Conservation (phyloP, 2,888 invertebrate species). For the Thyatira batis region DNA sequence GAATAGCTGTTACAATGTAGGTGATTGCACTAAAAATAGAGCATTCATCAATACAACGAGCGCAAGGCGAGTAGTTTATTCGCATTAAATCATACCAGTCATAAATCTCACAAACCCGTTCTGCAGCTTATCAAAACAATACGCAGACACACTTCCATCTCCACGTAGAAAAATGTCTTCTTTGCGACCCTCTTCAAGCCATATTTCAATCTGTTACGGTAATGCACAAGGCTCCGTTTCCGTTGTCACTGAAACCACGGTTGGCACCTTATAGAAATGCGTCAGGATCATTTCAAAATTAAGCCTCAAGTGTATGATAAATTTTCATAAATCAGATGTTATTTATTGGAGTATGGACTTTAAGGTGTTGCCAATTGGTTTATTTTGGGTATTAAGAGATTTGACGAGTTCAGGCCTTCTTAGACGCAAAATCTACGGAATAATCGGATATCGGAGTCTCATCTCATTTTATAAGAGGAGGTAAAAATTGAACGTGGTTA, state of each 20-base stretch:
- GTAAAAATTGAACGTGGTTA: constrained; percentile 44
- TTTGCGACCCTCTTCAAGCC: constrained; percentile 33
- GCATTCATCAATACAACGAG: constrained; percentile 75
- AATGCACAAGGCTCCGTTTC: constrained; percentile 57
- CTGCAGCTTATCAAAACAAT: constrained; percentile 83
- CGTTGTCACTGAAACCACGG: constrained; percentile 38
- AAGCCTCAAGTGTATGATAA: constrained; percentile 80
- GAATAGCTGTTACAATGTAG: constrained; percentile 41
- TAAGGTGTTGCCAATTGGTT: constrained; percentile 77
- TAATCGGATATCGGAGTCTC: constrained; percentile 66
- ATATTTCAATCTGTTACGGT: constrained; percentile 48
- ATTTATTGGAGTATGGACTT: constrained; percentile 80
- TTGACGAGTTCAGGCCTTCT: constrained; percentile 59
- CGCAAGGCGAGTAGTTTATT: constrained; percentile 78
- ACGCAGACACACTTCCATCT: constrained; percentile 79
- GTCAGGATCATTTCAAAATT: constrained; percentile 76
- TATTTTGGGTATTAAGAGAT: constrained; percentile 64
- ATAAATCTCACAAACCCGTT: constrained; percentile 82
- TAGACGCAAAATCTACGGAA: constrained; percentile 49
- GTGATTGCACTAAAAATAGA: constrained; percentile 66
- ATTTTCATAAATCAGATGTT: constrained; percentile 80
- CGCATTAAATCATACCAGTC: constrained; percentile 81
- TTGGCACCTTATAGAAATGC: constrained; percentile 48
- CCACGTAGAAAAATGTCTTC: constrained; percentile 63
- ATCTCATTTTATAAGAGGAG: constrained; percentile 59